Percentiles rank a stretch among this genome's conserved stretches.
These are phyloP conservation scores for Brachionichthys hirsutus DNA, from an alignment of 2,113 vertebrate genomes.

Conservation along the genomic window DNA sequence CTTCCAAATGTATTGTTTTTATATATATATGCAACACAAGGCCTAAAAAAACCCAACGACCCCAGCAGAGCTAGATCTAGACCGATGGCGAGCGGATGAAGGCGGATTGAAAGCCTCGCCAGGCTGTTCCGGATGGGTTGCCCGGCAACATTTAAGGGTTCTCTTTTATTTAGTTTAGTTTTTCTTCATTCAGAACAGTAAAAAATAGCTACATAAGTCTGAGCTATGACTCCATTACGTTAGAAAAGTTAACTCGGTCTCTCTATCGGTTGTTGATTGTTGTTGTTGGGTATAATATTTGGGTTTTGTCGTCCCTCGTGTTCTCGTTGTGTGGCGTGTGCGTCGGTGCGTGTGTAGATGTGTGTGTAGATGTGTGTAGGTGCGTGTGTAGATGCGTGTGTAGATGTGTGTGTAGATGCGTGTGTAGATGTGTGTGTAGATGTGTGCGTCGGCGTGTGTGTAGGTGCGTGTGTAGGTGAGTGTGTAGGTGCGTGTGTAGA, in stretches of 20 bases:
- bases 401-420: background rate
- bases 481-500: slow-evolving; percentile 28
- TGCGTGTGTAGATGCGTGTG: no score
- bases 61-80: background rate
- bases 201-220: slow-evolving; percentile 73
- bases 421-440: slow-evolving; percentile 28
- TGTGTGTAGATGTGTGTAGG: slow-evolving; percentile 15
- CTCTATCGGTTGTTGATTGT: slow-evolving; percentile 54
- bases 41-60: slow-evolving; percentile 18
- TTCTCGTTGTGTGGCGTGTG: slow-evolving; percentile 56
- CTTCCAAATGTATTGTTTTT: slow-evolving; percentile 4
- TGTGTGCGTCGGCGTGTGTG: no score
- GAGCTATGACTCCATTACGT: slow-evolving; percentile 68
- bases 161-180: slow-evolving; percentile 36
- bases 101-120: slow-evolving; percentile 39
- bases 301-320: slow-evolving; percentile 64
- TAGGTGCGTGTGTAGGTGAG: background rate
- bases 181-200: slow-evolving; percentile 64
- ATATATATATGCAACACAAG: background rate
- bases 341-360: slow-evolving; percentile 18
- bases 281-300: slow-evolving; percentile 60
- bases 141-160: slow-evolving; percentile 59
- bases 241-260: slow-evolving; percentile 68
- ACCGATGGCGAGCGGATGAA: background rate
- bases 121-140: slow-evolving; percentile 44